Evolutionary conservation across 1,140 invertebrate genomes (phyloP).

Genomic region (Ceratina australensis): DNA sequence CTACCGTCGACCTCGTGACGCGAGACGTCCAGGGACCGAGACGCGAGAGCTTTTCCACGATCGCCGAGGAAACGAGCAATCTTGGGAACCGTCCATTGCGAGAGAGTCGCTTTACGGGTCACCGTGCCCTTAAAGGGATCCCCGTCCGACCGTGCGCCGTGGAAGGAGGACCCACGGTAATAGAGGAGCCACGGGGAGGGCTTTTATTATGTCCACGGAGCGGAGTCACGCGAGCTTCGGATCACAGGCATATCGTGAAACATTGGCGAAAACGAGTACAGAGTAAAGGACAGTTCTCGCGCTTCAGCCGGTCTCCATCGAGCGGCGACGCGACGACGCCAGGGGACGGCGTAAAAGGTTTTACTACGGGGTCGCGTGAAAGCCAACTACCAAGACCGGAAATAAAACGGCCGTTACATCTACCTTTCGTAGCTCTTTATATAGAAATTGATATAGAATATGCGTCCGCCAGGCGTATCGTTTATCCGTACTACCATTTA

Average conservation of each 20-base stretch:
- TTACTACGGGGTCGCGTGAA: slow-evolving; percentile 49
- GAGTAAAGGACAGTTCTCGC: slow-evolving; percentile 33
- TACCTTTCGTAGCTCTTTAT: slow-evolving; percentile 14
- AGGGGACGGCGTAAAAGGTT: slow-evolving; percentile 56
- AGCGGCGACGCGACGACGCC: neutral
- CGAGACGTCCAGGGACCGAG: slow-evolving; percentile 33
- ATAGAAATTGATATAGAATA: neutral
- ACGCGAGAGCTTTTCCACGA: slow-evolving; percentile 45
- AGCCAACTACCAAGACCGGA: slow-evolving; percentile 37
- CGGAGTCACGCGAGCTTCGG: slow-evolving; percentile 53
- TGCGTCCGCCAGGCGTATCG: neutral
- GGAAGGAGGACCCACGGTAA: slow-evolving; percentile 27
- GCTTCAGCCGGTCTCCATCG: slow-evolving; percentile 6
- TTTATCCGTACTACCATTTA: neutral
- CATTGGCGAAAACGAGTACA: slow-evolving; percentile 45
- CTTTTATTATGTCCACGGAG: slow-evolving; percentile 56
- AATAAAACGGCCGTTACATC: slow-evolving; percentile 49
- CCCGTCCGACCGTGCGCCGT: slow-evolving; percentile 1
- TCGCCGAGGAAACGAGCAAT: slow-evolving; percentile 50
- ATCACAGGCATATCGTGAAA: slow-evolving; percentile 40
- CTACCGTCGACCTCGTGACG: slow-evolving; percentile 37
- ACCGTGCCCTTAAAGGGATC: slow-evolving; percentile 32
- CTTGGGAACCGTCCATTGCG: slow-evolving; percentile 7
- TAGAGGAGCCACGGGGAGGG: slow-evolving; percentile 36
- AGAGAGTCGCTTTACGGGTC: neutral